Conservation (phyloP, 2,888 invertebrate genomes). For the Pyrocoelia pectoralis region DNA sequence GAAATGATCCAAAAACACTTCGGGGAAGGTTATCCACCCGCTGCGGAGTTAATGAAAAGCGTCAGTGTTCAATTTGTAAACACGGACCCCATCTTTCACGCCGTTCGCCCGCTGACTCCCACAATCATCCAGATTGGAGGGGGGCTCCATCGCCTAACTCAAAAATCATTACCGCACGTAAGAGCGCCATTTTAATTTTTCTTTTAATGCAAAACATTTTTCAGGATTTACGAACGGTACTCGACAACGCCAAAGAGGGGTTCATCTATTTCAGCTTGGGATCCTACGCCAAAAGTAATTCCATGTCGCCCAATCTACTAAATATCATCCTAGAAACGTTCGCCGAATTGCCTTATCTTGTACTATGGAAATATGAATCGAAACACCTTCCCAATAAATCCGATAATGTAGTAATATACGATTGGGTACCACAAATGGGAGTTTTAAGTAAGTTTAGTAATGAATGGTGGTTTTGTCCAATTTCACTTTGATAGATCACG, state of each 20-base stretch:
- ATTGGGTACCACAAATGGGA: constrained; percentile 9
- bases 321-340: constrained; percentile 8
- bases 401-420: neutral
- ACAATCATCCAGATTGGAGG: constrained; percentile 50
- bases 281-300: neutral
- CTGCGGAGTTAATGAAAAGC: constrained; percentile 46
- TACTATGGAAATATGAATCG: constrained; percentile 13
- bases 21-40: constrained; percentile 46
- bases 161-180: constrained; percentile 47
- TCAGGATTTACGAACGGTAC: neutral
- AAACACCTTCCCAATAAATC: neutral
- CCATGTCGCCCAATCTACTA: neutral
- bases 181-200: constrained; percentile 5
- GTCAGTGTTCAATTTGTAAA: constrained; percentile 52
- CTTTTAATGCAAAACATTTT: neutral
- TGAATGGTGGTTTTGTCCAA: too few species aligned
- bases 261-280: constrained; percentile 10
- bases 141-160: constrained; percentile 44
- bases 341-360: constrained; percentile 4
- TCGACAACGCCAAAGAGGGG: neutral
- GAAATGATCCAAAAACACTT: constrained; percentile 44
- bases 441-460: constrained; percentile 1
- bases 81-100: constrained; percentile 50
- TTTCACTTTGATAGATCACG: too few species aligned
- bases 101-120: constrained; percentile 49